Conservation (phyloP, 2,113 vertebrate species). For the Urocitellus parryii region DNA sequence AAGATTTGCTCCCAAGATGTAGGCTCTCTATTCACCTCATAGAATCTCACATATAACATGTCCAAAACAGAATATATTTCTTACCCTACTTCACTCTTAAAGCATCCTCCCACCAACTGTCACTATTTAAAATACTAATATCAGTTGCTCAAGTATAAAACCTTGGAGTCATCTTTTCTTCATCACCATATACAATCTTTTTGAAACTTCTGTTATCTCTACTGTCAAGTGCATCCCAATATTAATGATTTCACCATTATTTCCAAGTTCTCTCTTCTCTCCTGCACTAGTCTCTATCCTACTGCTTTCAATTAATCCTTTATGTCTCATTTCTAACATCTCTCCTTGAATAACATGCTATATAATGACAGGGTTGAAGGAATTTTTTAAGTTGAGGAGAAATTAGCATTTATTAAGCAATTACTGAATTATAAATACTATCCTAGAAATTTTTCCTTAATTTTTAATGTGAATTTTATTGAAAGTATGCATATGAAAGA, state of each 20-base stretch:
- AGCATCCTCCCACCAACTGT: background rate
- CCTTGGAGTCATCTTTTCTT: background rate
- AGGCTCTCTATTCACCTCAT: background rate
- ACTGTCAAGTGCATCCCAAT: background rate
- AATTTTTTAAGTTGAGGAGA: background rate
- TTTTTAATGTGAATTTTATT: slow-evolving; percentile 20
- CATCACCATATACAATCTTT: background rate
- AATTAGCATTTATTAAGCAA: too few species aligned
- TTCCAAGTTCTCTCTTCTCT: background rate
- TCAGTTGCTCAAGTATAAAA: too few species aligned
- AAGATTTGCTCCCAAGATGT: too few species aligned
- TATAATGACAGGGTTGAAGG: background rate
- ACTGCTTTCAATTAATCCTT: background rate
- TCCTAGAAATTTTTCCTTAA: too few species aligned
- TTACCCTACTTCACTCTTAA: background rate
- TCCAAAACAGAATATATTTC: background rate
- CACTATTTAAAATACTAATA: background rate
- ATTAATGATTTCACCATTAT: background rate
- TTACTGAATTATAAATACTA: too few species aligned
- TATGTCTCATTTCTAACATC: background rate
- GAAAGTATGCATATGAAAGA: background rate
- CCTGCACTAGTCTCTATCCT: background rate
- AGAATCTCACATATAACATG: background rate
- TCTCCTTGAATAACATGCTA: background rate
- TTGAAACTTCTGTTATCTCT: background rate